Base-by-base conservation (phyloP, 2,797 vertebrate genomes). In the Luscinia megarhynchos region DNA sequence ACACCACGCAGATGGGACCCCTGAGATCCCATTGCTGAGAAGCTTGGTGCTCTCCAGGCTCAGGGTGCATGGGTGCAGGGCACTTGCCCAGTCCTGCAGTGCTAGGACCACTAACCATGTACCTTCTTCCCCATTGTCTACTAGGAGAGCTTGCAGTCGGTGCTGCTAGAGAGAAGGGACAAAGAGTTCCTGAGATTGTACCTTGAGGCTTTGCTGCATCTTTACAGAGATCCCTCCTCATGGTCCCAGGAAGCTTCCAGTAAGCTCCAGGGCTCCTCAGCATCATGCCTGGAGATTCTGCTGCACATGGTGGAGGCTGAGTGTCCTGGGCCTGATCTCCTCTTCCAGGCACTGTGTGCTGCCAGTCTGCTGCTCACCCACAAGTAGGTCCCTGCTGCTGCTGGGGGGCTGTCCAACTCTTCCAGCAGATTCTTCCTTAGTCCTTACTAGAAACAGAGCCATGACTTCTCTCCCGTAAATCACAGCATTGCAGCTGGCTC, bases 351-450 rank as follows among this genome's bases (percentile, higher is more conserved):
- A 1, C 94, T 99, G 41, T 93, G 90, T 90, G 97, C 95, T 30
- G 79, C 98, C 36, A 98, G 98, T 90, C 94, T 99, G 94, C 97
- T 99, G 80, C 97, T 99, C 1, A 36, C 89, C 55, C 96, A 94
- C 30, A 29, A 92, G 97, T 98, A 97, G 90, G 89, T 80, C 46
- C 61, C 41, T 34, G 22, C 63, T 3, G 2, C 50, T 43, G 43
- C 68, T 0, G 0, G 12, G 15, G 22, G 8, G 4, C 36, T 5
- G 27, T 55, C 55, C 45, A 29, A 4, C 17, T 43, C 22, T 73
- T 38, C 13, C 29, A 57, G 43, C 36, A 77, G 27, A 23, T 69
- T 76, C 64, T 41, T 84, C 45, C 79, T 55, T 51, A 38, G 38
- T 38, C 34, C 54, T 68, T 18, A 12, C 23, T 74, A 50, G 62